Evolutionary conservation across 2,113 vertebrate genomes (phyloP).

Genomic region (Micronycteris hirsuta): DNA sequence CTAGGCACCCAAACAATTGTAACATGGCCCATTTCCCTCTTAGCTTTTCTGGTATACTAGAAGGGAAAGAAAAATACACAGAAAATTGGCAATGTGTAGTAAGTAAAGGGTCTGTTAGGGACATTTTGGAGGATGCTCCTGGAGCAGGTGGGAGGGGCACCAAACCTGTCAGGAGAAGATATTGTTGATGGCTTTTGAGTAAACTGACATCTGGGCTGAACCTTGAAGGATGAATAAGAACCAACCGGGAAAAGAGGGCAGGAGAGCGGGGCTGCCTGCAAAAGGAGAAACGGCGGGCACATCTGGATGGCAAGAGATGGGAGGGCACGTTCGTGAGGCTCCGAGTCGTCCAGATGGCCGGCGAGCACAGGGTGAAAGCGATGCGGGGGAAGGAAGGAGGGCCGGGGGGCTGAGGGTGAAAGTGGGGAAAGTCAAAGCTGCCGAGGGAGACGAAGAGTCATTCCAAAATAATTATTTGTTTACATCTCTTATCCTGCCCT

Average conservation of each 20-base stretch:
- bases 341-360: background rate
- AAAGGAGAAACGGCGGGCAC: background rate
- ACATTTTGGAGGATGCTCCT: background rate
- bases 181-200: background rate
- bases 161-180: background rate
- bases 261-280: background rate
- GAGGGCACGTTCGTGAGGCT: accelerated
- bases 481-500: background rate
- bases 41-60: background rate
- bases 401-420: background rate
- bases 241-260: background rate
- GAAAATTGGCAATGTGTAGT: background rate
- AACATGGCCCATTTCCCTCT: background rate
- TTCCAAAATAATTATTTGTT: background rate
- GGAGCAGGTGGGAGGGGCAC: background rate
- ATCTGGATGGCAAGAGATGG: background rate
- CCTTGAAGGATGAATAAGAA: background rate
- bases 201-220: background rate
- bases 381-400: too few species aligned
- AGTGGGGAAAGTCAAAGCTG: background rate
- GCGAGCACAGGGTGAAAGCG: background rate
- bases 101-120: background rate
- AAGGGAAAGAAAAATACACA: background rate
- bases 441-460: background rate
- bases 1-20: background rate